Base-by-base conservation (phyloP, 2,113 vertebrate species). In the Pleuronectes platessa region DNA sequence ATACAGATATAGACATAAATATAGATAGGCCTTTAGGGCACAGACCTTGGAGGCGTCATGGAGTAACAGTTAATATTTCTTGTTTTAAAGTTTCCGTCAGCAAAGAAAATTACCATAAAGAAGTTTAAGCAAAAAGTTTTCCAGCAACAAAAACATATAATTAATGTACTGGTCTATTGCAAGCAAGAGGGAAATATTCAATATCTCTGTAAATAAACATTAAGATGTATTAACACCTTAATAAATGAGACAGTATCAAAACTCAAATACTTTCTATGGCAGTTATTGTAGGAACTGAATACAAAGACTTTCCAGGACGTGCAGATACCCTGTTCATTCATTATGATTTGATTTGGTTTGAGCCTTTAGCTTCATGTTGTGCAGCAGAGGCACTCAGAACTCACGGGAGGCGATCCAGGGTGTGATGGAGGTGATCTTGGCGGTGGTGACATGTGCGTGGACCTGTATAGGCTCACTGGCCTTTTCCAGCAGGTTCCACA, bases 401-500 rank as follows among this genome's bases (percentile, higher is more conserved):
- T 76, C 90, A 98, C 97, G 8, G 40, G 96, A 94, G 26, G 88
- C 53, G 7, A 63, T 90, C 90, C 94, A 94, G 76, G 96, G 93
- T 78, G 90, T 95, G 87, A 98, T 95, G 90, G 81, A 93, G 64
- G 94, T 97, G 70, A 99, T 95, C 64, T n/a, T 63, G 17, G 92
- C 82, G 5, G 90, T 54, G n/a, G 92, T 94, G 83, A 97, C 68
- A 45, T 92, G 64, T 8, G 60, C 94, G 77, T 96, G 94, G 21
- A 92, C 85, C 49, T 95, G 90, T 9, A 91, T 83, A 7, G 97
- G 94, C 65, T 96, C 93, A 0, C 94, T 92, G 18, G 92, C 95
- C 90, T 97, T 96, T 78, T 96, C 94, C 86, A 98, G 61, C 65
- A 99, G 92, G 87, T 98, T 96, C 98, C 98, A 99, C 72, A 96